Base-by-base conservation (phyloP, 2,888 invertebrate species). In the Zeuzera pyrina region DNA sequence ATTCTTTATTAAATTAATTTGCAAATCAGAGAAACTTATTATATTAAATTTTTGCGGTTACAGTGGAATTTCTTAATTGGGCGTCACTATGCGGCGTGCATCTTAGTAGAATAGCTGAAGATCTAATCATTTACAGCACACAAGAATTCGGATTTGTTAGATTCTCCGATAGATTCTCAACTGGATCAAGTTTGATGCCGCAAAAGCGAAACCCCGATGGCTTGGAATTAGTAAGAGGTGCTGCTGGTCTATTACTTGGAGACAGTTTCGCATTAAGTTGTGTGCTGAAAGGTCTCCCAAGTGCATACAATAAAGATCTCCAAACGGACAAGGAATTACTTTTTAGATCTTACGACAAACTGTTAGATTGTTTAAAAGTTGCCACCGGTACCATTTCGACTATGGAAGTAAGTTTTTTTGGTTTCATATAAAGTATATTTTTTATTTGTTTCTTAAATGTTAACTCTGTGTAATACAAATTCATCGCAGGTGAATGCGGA, bases 121-220 rank as follows among this genome's bases (percentile, higher is more conserved):
- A 94, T 64, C 70, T 94, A 3, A 92, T 94, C 31, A 78, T 94
- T 23, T 94, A 89, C 65, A 88, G 89, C 45, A 89, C 89, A 2
- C 90, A 91, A 60, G 94, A 94, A 58, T 94, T 93, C 51, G 87
- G 87, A 29, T 89, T 92, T 47, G 79, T 94, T 6, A 76, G 81
- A 11, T 84, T 94, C 15, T 87, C 91, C 2, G 94, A 94, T 56
- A 86, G 87, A 8, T 90, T 85, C 54, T 91, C 92, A 2, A 94
- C 94, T 11, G 94, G 94, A 3, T 94, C 93, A 45, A 94, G 94
- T 60, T 67, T 94, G 32, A 94, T 95, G 93, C 94, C 94, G 0
- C 94, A 94, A 59, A 94, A 94, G 71, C 88, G 81, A 3, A 95
- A 95, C 70, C 91, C 94, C 0, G 94, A 95, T 54, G 91, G 92